A percentile compares a stretch with the other conserved stretches of the same genome.
These are phyloP conservation scores for Piprites chloris DNA, from an alignment of 2,113 vertebrate genomes.

Conservation along the genomic window DNA sequence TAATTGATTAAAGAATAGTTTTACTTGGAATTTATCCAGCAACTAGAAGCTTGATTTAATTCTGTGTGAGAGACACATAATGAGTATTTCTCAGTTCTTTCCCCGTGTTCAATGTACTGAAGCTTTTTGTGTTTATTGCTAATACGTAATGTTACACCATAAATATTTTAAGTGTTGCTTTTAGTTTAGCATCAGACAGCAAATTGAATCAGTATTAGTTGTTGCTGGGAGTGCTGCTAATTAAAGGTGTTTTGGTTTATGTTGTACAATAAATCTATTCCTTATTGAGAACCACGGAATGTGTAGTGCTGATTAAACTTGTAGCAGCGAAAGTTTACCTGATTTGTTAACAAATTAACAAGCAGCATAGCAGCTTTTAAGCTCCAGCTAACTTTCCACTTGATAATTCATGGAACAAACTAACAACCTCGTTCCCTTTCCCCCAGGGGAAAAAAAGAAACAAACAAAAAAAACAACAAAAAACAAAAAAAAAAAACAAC, in stretches of 20 bases:
- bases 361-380: neutral
- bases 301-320: neutral
- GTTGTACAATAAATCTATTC: neutral
- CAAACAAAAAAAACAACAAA: neutral
- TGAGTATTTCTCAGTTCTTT: neutral
- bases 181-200: neutral
- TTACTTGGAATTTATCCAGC: neutral
- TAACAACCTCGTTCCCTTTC: neutral
- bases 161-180: slow-evolving; percentile 26
- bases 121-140: slow-evolving; percentile 12
- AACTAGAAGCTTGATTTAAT: neutral
- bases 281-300: neutral
- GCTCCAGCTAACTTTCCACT: neutral
- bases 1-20: neutral
- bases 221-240: neutral
- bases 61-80: neutral
- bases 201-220: neutral
- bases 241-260: neutral
- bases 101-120: neutral
- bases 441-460: neutral
- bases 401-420: neutral
- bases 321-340: neutral
- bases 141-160: neutral
- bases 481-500: too few species aligned
- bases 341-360: slow-evolving; percentile 44